Evolutionary conservation across 2,888 invertebrate species (phyloP).

Genomic region (Apodemia duryi): DNA sequence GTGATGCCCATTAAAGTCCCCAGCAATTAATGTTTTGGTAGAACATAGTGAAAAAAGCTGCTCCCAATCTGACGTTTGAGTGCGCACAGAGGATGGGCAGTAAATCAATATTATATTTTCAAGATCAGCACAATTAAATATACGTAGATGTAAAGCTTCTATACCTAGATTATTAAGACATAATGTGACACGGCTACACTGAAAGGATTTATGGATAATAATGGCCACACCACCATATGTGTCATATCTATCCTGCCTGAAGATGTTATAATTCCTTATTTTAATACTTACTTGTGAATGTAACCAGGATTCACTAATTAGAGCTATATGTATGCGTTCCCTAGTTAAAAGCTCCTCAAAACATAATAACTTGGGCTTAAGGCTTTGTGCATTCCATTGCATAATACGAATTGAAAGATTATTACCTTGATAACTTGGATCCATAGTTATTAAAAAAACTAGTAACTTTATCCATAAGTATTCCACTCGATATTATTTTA

Average conservation of each 20-base stretch:
- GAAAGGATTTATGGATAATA: too few species aligned
- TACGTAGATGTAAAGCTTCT: slow-evolving; percentile 7
- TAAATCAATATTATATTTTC: slow-evolving; percentile 21
- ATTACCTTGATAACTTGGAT: not conserved
- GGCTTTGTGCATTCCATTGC: too few species aligned
- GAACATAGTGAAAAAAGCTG: slow-evolving; percentile 15
- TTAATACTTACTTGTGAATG: too few species aligned
- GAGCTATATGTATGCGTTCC: too few species aligned
- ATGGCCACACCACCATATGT: too few species aligned
- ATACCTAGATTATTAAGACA: not conserved
- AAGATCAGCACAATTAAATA: slow-evolving; percentile 7
- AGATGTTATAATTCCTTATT: too few species aligned
- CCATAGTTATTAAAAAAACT: not conserved
- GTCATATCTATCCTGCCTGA: too few species aligned
- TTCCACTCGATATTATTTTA: slow-evolving; percentile 8
- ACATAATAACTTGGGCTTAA: too few species aligned
- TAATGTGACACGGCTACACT: too few species aligned
- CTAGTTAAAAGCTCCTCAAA: too few species aligned
- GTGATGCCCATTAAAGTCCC: slow-evolving; percentile 23
- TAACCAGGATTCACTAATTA: too few species aligned
- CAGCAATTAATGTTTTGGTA: slow-evolving; percentile 13
- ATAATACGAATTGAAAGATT: not conserved
- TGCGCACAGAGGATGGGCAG: slow-evolving; percentile 19
- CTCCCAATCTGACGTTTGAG: slow-evolving; percentile 18
- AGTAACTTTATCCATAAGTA: not conserved